phyloP scores from a whole-genome alignment of 2,113 vertebrate species.

The Ariopsis seemanni region DNA sequence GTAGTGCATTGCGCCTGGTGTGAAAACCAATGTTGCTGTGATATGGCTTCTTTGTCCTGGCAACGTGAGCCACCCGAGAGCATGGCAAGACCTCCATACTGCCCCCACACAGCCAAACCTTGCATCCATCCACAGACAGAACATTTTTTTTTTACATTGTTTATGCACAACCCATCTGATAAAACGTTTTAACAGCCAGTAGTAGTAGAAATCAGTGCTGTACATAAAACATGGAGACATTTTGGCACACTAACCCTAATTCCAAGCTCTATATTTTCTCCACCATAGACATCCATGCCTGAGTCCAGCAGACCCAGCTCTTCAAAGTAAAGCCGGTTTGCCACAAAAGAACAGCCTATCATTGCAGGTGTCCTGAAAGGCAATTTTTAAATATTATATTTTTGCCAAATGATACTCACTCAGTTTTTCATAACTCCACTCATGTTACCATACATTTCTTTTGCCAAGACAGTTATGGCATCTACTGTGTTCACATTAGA shows the following conservation, averaged over 20 bases:
- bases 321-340: constrained; percentile 89
- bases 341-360: constrained; percentile 98
- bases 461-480: too few relatives aligned
- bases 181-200: background rate
- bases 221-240: constrained; percentile 57
- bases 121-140: constrained; percentile 36
- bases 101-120: constrained; percentile 97
- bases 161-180: background rate
- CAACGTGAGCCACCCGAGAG: constrained; percentile 93
- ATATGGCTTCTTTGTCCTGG: constrained; percentile 93
- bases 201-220: constrained; percentile 51
- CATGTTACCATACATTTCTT: too few relatives aligned
- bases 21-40: constrained; percentile 93
- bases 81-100: constrained; percentile 98
- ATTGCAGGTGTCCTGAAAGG: constrained; percentile 87
- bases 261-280: constrained; percentile 97
- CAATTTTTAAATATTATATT: constrained; percentile 4
- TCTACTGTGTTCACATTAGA: background rate
- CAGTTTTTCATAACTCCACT: background rate
- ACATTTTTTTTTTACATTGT: background rate
- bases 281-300: constrained; percentile 97
- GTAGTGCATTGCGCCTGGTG: constrained; percentile 91
- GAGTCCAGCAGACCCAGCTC: constrained; percentile 92
- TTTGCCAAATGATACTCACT: background rate
- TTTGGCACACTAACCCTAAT: constrained; percentile 87